phyloP scores from a whole-genome alignment of 2,113 vertebrate species.

The Hippotragus niger region DNA sequence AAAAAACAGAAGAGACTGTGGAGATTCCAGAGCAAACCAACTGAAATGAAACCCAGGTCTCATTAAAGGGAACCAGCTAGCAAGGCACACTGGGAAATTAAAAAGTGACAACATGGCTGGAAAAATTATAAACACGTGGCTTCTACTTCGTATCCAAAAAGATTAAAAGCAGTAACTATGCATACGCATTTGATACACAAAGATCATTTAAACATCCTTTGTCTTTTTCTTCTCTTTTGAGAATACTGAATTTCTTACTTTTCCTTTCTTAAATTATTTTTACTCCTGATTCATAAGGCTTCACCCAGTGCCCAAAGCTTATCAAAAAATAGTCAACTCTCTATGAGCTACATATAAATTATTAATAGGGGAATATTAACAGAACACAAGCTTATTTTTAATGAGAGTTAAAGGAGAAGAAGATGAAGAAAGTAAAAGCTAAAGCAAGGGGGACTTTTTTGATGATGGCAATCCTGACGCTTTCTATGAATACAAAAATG shows the following conservation, averaged over 20 bases:
- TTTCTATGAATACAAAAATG: background rate
- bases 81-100: constrained; percentile 33
- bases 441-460: background rate
- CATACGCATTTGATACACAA: background rate
- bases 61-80: constrained; percentile 11
- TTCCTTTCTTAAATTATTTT: background rate
- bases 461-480: background rate
- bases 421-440: background rate
- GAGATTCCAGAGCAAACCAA: background rate
- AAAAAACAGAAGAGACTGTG: background rate
- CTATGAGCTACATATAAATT: background rate
- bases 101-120: constrained; percentile 24
- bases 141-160: background rate
- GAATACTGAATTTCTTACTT: background rate
- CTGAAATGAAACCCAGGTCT: background rate
- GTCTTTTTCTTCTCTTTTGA: background rate
- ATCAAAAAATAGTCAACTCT: background rate
- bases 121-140: background rate
- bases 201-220: background rate
- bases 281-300: background rate
- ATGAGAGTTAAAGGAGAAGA: constrained; percentile 1
- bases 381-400: background rate
- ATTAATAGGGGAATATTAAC: background rate
- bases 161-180: background rate
- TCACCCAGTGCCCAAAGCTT: background rate